These are phyloP conservation scores for Parelbella ahira DNA, from an alignment of 2,888 invertebrate genomes.

Conservation along the genomic window DNA sequence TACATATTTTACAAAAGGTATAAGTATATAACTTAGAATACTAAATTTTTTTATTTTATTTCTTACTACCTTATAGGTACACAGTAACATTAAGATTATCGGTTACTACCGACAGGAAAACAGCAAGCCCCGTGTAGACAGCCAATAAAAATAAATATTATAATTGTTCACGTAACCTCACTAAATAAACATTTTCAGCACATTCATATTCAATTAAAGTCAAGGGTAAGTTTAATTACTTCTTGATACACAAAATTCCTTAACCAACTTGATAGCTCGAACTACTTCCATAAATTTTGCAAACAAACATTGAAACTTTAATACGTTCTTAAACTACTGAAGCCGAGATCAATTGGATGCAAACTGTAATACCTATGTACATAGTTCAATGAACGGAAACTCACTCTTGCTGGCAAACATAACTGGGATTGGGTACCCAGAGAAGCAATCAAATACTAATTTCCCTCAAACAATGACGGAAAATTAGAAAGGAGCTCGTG, in stretches of 20 bases:
- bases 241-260: background rate
- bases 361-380: constrained; percentile 23
- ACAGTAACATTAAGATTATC: no score
- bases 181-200: no score
- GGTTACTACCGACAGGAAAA: no score
- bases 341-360: constrained; percentile 7
- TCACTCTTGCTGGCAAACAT: constrained; percentile 18
- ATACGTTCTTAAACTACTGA: constrained; percentile 17
- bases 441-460: constrained; percentile 64
- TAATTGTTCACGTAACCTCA: no score
- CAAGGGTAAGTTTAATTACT: background rate
- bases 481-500: constrained; percentile 67
- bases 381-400: constrained; percentile 25
- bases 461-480: constrained; percentile 60
- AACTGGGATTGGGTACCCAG: constrained; percentile 28
- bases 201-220: no score
- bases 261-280: background rate
- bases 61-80: no score
- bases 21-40: no score
- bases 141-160: no score
- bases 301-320: constrained; percentile 9
- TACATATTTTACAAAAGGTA: no score
- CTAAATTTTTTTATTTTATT: no score
- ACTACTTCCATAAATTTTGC: constrained; percentile 7
- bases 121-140: no score